Evolutionary conservation across 2,797 vertebrate genomes (phyloP).

Genomic region (Gambelia wislizenii): DNA sequence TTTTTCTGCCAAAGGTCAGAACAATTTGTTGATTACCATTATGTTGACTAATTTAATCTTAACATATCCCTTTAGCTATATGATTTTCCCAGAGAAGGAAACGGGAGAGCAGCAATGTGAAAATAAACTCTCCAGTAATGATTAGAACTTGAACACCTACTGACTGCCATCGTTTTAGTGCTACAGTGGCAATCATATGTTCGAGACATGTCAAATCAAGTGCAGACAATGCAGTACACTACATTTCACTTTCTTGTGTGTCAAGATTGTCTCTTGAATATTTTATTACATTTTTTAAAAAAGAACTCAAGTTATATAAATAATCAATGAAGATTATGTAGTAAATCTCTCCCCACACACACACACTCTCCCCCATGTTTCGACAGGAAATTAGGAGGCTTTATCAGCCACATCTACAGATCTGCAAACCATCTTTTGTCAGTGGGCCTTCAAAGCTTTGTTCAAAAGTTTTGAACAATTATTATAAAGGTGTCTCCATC

Average conservation of each 20-base stretch:
- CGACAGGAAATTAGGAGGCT: neutral
- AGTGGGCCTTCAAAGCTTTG: neutral
- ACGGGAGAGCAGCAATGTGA: slow-evolving; percentile 66
- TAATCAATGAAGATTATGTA: slow-evolving; percentile 15
- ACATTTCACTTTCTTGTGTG: slow-evolving; percentile 56
- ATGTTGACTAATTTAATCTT: slow-evolving; percentile 72
- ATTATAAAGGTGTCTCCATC: neutral
- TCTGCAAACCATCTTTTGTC: neutral
- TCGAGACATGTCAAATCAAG: slow-evolving; percentile 64
- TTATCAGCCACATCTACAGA: neutral
- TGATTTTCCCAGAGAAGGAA: slow-evolving; percentile 65
- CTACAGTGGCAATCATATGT: slow-evolving; percentile 65
- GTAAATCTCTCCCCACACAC: neutral
- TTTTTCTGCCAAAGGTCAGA: slow-evolving; percentile 71
- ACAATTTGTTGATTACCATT: slow-evolving; percentile 73
- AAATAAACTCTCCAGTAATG: slow-evolving; percentile 68
- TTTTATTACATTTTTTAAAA: slow-evolving; percentile 10
- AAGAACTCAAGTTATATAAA: slow-evolving; percentile 9
- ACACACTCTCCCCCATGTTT: neutral
- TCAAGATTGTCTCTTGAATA: slow-evolving; percentile 53
- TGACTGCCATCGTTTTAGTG: slow-evolving; percentile 61
- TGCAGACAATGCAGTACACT: slow-evolving; percentile 57
- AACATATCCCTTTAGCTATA: slow-evolving; percentile 65
- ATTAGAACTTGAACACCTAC: slow-evolving; percentile 60
- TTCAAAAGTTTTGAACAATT: neutral